phyloP scores from a whole-genome alignment of 2,797 vertebrate species.

The Epinephelus awoara region DNA sequence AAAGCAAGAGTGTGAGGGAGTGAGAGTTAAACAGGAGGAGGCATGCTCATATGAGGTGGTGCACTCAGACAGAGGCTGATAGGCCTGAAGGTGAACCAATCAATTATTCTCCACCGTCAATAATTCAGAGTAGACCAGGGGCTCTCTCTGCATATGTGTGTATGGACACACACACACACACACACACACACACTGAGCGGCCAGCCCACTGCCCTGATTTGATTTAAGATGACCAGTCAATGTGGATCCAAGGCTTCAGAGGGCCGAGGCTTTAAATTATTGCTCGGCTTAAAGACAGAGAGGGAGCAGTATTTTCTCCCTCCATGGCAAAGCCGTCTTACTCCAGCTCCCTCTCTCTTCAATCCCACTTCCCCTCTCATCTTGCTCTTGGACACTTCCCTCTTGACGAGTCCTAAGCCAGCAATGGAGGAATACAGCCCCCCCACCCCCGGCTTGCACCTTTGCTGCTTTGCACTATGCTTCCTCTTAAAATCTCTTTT shows the following conservation, averaged over 20 bases:
- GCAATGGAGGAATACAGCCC: slow-evolving; percentile 35
- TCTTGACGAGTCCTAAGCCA: slow-evolving; percentile 42
- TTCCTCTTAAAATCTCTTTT: slow-evolving; percentile 34
- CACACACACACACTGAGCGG: slow-evolving; percentile 37
- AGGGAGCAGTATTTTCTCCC: slow-evolving; percentile 73
- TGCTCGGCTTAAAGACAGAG: slow-evolving; percentile 79
- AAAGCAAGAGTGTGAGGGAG: slow-evolving; percentile 40
- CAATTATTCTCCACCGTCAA: slow-evolving; percentile 86
- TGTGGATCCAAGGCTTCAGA: slow-evolving; percentile 83
- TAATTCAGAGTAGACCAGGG: slow-evolving; percentile 82
- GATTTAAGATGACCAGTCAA: slow-evolving; percentile 87
- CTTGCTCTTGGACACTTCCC: slow-evolving; percentile 32
- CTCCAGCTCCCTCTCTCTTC: slow-evolving; percentile 38
- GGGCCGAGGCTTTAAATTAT: slow-evolving; percentile 82
- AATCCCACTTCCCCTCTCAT: slow-evolving; percentile 37
- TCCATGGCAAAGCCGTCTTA: slow-evolving; percentile 57
- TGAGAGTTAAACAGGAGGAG: slow-evolving; percentile 57
- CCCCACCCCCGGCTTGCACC: slow-evolving; percentile 23
- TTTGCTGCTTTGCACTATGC: slow-evolving; percentile 31
- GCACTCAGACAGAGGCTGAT: slow-evolving; percentile 77
- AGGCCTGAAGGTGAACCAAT: slow-evolving; percentile 86
- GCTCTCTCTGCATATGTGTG: slow-evolving; percentile 46
- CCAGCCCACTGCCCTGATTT: slow-evolving; percentile 78
- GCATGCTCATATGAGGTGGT: slow-evolving; percentile 71
- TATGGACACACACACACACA: slow-evolving; percentile 42